phyloP scores from a whole-genome alignment of 1,140 invertebrate species.

The Drosophila fuyamai region DNA sequence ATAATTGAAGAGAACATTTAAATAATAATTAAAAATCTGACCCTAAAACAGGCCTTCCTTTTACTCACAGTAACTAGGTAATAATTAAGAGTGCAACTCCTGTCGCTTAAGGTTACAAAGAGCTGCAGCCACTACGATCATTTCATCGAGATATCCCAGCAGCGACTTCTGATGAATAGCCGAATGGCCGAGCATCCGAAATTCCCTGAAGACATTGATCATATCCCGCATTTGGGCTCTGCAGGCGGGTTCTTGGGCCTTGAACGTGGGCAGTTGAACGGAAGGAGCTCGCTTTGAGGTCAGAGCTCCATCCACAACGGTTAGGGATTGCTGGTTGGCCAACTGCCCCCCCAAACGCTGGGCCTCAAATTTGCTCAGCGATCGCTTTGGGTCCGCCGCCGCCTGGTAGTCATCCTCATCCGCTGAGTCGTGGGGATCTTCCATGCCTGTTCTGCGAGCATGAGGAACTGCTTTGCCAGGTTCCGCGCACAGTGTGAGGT shows the following conservation, averaged over 20 bases:
- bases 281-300: slow-evolving; percentile 62
- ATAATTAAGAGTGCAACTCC: slow-evolving; percentile 28
- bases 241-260: slow-evolving; percentile 65
- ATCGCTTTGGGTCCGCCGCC: slow-evolving; percentile 4
- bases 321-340: slow-evolving; percentile 65
- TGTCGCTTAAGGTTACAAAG: slow-evolving; percentile 76
- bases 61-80: not conserved
- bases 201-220: slow-evolving; percentile 66
- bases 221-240: slow-evolving; percentile 66
- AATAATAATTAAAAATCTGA: not conserved
- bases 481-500: slow-evolving; percentile 74
- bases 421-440: slow-evolving; percentile 2
- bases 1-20: too few species aligned
- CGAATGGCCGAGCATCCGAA: slow-evolving; percentile 67
- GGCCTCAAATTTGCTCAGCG: slow-evolving; percentile 59
- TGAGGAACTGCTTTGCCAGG: slow-evolving; percentile 67
- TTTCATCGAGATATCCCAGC: slow-evolving; percentile 76
- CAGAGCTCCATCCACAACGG: slow-evolving; percentile 61
- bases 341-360: slow-evolving; percentile 61
- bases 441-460: slow-evolving; percentile 2
- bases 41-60: slow-evolving; percentile 51
- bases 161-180: slow-evolving; percentile 62
- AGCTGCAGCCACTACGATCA: slow-evolving; percentile 68
- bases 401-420: slow-evolving; percentile 35
- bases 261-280: slow-evolving; percentile 69